These are phyloP conservation scores for Aurelia coerulea DNA, from an alignment of 30 jellyfish, hydroid and myxozoan species.

Conservation along the genomic window DNA sequence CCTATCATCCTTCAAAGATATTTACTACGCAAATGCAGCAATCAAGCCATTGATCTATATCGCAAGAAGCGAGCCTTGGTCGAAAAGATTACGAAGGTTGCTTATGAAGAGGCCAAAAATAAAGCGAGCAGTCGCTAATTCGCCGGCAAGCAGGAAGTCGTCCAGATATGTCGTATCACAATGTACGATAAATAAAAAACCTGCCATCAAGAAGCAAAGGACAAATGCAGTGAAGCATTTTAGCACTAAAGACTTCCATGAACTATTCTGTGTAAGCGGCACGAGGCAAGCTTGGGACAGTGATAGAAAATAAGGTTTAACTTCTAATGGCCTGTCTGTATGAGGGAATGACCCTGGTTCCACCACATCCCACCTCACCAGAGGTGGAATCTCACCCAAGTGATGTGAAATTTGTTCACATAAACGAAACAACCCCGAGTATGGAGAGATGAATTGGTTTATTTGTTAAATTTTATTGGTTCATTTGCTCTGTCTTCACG, in stretches of 20 bases:
- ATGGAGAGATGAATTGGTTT: too few relatives aligned
- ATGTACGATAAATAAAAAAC: not conserved
- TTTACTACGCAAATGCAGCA: conserved; percentile 44
- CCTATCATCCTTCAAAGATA: conserved; percentile 23
- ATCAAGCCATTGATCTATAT: conserved; percentile 68
- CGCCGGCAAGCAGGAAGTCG: conserved; percentile 41
- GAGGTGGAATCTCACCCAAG: too few relatives aligned
- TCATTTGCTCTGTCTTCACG: too few relatives aligned
- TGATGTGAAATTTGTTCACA: too few relatives aligned
- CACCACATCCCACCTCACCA: too few relatives aligned
- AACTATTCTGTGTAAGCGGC: conserved; percentile 27
- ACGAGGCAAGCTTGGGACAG: conserved; percentile 39
- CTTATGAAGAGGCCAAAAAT: conserved; percentile 13
- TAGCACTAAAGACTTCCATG: conserved; percentile 44
- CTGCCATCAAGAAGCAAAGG: not conserved
- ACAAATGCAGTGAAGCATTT: not conserved
- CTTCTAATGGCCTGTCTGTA: too few relatives aligned
- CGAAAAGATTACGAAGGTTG: conserved; percentile 35
- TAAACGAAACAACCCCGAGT: too few relatives aligned
- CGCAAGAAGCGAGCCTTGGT: conserved; percentile 59
- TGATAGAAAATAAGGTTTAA: not conserved
- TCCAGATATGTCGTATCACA: conserved; percentile 41
- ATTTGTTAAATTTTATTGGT: too few relatives aligned
- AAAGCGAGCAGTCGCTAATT: not conserved
- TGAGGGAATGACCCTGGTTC: too few relatives aligned